Base-by-base conservation (phyloP, 1,140 invertebrate genomes). In the Diachasmimorpha longicaudata region DNA sequence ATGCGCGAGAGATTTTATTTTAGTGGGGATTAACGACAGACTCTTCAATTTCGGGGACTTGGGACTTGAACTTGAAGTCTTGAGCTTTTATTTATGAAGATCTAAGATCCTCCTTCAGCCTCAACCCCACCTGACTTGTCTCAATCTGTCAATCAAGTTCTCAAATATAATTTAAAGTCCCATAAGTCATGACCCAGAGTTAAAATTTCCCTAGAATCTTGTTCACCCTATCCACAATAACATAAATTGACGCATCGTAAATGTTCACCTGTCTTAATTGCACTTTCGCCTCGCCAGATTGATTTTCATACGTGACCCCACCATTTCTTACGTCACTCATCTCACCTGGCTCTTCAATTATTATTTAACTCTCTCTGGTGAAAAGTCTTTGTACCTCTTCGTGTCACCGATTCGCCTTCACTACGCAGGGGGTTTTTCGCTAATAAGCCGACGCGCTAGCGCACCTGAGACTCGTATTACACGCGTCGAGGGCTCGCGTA, bases 381-480 rank as follows among this genome's bases (percentile, higher is more conserved):
- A 37, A 68, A 39, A 68, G 42, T 44, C 67, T 48, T 71, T 75
- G 72, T 72, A 52, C 63, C n/a, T 23, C 23, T 72, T 37, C 21
- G 52, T 77, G 46, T 63, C 70, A 44, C 72, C 63, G 74, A 68
- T 76, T 78, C 67, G 31, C 71, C 75, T 25, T 37, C 31, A 36
- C 55, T 36, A 78, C 74, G 72, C 76, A 71, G 78, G 79, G 67
- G 69, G 72, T 75, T 77, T n/a, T 39, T 79, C 72, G 78, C 81
- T 83, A 83, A 85, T 84, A 85, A 84, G 81, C 81, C 79, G 69
- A 16, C 25, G 19, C 25, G 55, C 63, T 39, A 70, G 52, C 70
- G 63, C 14, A 66, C 69, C 48, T 68, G 69, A 70, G 66, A 66
- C 58, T 72, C 72, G 73, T 75, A 76, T 76, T 74, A 78, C 73